Conservation (phyloP, 2,888 invertebrate genomes). For the Chrysotoxum bicinctum region DNA sequence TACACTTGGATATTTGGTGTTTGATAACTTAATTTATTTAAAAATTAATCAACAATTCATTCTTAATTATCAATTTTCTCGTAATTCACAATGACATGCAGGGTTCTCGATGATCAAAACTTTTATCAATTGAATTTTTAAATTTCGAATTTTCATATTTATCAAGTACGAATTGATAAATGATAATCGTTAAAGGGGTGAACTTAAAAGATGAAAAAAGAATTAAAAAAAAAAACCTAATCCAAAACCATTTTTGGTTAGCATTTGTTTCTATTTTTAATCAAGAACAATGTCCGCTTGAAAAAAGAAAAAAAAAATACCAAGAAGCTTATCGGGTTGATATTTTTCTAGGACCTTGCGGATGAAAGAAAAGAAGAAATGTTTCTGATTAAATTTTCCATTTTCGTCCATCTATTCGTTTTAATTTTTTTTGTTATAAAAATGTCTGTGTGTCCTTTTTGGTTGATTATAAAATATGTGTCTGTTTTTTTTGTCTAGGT, state of each 20-base stretch:
- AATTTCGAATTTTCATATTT: too few species aligned
- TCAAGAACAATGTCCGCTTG: neutral
- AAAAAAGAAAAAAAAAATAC: neutral
- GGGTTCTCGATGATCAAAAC: too few species aligned
- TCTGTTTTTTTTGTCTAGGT: constrained; percentile 75
- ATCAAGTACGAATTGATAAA: too few species aligned
- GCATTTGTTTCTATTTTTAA: neutral
- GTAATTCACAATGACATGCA: too few species aligned
- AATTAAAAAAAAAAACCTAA: neutral
- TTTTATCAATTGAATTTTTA: too few species aligned
- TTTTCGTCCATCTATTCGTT: neutral
- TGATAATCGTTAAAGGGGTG: too few species aligned
- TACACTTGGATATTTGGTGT: too few species aligned
- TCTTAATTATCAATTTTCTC: too few species aligned
- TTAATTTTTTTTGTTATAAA: neutral
- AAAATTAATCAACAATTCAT: too few species aligned
- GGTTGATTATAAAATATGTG: neutral
- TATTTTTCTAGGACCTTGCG: constrained; percentile 9
- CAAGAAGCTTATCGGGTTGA: constrained; percentile 37
- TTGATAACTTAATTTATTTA: too few species aligned
- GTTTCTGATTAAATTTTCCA: constrained; percentile 17
- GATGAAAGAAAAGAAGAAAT: neutral
- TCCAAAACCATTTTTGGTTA: too few species aligned
- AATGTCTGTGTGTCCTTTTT: neutral
- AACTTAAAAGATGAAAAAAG: too few species aligned